These are phyloP conservation scores for Pseudotriccus pelzelni DNA, from an alignment of 2,797 vertebrate species.

Conservation along the genomic window DNA sequence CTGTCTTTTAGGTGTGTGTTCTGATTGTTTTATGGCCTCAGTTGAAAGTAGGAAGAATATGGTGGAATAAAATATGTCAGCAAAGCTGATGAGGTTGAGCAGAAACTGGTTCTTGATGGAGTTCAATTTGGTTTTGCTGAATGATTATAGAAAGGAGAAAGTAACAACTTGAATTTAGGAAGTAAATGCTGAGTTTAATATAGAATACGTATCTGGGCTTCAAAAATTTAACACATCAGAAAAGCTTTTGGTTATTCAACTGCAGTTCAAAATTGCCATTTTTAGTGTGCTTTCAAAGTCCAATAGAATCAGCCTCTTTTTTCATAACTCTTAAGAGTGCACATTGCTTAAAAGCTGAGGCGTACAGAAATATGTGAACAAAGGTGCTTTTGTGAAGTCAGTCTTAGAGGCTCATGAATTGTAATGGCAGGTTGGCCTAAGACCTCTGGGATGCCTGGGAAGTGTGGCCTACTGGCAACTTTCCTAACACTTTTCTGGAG, in stretches of 20 bases:
- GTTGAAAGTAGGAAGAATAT: neutral
- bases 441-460: neutral
- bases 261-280: rapidly evolving
- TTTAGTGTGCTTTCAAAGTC: neutral
- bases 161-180: neutral
- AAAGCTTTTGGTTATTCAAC: neutral
- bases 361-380: rapidly evolving
- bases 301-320: rapidly evolving
- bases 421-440: neutral
- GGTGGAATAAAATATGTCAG: neutral
- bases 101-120: neutral
- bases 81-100: neutral
- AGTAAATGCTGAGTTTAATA: neutral
- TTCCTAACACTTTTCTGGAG: neutral
- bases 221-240: neutral
- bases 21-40: neutral
- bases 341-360: neutral
- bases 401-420: rapidly evolving
- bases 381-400: neutral
- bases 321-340: neutral
- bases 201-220: neutral
- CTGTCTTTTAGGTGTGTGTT: neutral
- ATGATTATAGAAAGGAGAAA: neutral
- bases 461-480: rapidly evolving
- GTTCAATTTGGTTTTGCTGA: neutral